Conservation (phyloP, 1,140 invertebrate species). For the Hyposmocoma kahamanoa region DNA sequence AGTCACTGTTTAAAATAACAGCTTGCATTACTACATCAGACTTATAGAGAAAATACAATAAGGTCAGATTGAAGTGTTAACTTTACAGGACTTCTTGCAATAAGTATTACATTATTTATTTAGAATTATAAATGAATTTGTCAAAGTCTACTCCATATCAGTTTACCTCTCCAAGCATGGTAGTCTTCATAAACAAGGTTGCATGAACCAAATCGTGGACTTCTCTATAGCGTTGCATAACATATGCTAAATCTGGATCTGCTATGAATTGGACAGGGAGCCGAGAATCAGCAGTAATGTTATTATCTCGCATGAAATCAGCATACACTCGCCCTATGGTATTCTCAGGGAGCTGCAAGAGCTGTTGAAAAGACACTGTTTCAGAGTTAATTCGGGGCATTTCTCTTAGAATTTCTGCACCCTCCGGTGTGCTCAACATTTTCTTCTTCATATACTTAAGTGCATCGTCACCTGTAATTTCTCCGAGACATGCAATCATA, state of each 20-base stretch:
- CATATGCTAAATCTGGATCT: slow-evolving; percentile 93
- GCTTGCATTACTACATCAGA: too few relatives aligned
- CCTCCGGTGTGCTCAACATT: slow-evolving; percentile 81
- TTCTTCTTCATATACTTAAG: slow-evolving; percentile 79
- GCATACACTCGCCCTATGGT: slow-evolving; percentile 91
- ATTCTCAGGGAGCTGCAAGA: slow-evolving; percentile 82
- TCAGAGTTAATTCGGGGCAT: slow-evolving; percentile 90
- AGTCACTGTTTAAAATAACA: too few relatives aligned
- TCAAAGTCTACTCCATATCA: too few relatives aligned
- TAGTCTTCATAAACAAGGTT: slow-evolving; percentile 93
- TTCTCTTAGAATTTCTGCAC: slow-evolving; percentile 82
- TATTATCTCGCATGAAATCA: slow-evolving; percentile 86
- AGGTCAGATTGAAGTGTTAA: too few relatives aligned
- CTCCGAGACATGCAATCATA: slow-evolving; percentile 95
- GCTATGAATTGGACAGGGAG: slow-evolving; percentile 92
- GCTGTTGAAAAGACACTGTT: slow-evolving; percentile 84
- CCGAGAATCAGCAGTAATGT: slow-evolving; percentile 95
- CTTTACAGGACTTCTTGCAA: too few relatives aligned
- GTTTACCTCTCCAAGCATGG: slow-evolving; percentile 87
- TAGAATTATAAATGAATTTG: too few relatives aligned
- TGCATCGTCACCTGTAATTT: slow-evolving; percentile 86
- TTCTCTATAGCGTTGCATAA: slow-evolving; percentile 97
- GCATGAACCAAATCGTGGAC: slow-evolving; percentile 97
- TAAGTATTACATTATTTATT: too few relatives aligned
- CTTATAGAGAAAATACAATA: too few relatives aligned